These are phyloP conservation scores for Boleophthalmus pectinirostris DNA, from an alignment of 2,113 vertebrate genomes.

Conservation along the genomic window DNA sequence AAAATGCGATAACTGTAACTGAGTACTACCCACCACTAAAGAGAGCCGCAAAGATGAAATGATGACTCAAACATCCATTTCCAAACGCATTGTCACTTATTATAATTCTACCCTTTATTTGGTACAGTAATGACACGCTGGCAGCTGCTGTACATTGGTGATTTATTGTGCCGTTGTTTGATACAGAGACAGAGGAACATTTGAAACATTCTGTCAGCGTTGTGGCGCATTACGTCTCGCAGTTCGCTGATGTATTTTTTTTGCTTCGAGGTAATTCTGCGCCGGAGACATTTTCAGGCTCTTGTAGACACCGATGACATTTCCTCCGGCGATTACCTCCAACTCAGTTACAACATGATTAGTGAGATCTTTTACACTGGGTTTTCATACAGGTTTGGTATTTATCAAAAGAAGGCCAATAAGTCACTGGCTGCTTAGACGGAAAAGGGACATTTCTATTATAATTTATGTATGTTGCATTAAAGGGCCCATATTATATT, in stretches of 20 bases:
- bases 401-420: constrained; percentile 14
- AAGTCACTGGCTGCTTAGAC: background rate
- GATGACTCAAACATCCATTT: background rate
- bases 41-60: too few relatives aligned
- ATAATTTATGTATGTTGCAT: background rate
- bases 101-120: constrained; percentile 1
- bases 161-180: background rate
- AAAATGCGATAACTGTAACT: too few relatives aligned
- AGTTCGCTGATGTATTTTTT: constrained; percentile 5
- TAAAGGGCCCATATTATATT: too few relatives aligned
- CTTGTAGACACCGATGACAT: constrained; percentile 14
- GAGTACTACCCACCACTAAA: too few relatives aligned
- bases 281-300: constrained; percentile 11
- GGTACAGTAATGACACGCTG: too few relatives aligned
- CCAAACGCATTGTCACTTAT: background rate
- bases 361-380: constrained; percentile 5
- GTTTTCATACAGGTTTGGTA: constrained; percentile 6
- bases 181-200: background rate
- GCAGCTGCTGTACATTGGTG: background rate
- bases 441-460: background rate
- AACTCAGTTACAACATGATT: constrained; percentile 16
- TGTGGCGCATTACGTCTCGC: background rate
- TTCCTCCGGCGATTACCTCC: constrained; percentile 26
- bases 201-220: constrained; percentile 7
- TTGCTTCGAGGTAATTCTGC: background rate